These are phyloP conservation scores for Bos javanicus DNA, from an alignment of 2,113 vertebrate genomes.

Conservation along the genomic window DNA sequence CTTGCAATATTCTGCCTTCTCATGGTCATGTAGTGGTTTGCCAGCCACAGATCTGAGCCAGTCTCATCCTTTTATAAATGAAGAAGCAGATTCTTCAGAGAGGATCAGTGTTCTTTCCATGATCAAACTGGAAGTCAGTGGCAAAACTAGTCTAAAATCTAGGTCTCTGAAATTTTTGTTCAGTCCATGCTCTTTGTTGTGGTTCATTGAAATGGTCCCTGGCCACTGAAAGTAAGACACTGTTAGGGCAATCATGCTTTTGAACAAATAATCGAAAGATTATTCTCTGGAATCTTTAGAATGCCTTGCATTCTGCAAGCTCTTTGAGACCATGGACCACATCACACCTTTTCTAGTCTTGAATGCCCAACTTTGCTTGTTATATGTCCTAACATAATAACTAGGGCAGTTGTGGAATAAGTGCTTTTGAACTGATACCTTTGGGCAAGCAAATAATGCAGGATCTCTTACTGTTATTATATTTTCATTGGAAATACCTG, in stretches of 20 bases:
- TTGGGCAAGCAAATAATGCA: not conserved
- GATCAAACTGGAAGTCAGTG: not conserved
- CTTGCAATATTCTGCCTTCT: not conserved
- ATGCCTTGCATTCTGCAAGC: not conserved
- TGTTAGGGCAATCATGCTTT: not conserved
- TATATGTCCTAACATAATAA: not conserved
- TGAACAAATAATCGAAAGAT: not conserved
- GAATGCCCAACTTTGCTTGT: not conserved
- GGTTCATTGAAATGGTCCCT: not conserved
- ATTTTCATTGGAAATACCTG: not conserved
- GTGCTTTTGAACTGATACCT: not conserved
- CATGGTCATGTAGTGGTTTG: not conserved
- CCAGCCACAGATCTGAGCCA: not conserved
- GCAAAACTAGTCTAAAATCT: not conserved
- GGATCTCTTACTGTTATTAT: not conserved
- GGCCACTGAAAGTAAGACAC: not conserved
- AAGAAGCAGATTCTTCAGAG: not conserved
- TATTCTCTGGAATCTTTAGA: not conserved
- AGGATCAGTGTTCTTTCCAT: not conserved
- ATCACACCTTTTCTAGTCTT: not conserved
- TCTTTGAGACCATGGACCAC: not conserved
- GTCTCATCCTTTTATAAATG: not conserved
- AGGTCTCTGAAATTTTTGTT: not conserved
- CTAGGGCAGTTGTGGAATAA: not conserved
- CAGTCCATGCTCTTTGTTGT: not conserved